These are phyloP conservation scores for Pollenia griseotomentosa DNA, from an alignment of 2,888 invertebrate genomes.

Conservation along the genomic window DNA sequence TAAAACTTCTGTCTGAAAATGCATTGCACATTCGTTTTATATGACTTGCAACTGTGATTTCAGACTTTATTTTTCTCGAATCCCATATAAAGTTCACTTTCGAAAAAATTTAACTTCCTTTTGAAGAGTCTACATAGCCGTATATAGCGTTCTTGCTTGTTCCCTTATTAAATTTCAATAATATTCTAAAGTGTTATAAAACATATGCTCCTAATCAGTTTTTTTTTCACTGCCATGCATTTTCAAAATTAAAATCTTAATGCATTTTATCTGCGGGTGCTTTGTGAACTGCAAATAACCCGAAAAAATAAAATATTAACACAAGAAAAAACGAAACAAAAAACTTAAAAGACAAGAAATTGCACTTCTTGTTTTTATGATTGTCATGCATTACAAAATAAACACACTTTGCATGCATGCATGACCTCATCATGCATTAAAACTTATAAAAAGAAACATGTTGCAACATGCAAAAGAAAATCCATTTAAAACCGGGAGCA, in stretches of 20 bases:
- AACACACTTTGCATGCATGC: conserved; percentile 45
- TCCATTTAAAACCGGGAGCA: not conserved
- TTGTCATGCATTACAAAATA: conserved; percentile 58
- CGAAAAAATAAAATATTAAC: conserved; percentile 10
- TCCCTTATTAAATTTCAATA: too few species aligned
- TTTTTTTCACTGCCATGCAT: conserved; percentile 1
- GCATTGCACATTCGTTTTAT: too few species aligned
- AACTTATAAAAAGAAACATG: conserved; percentile 49
- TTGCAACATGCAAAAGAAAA: conserved; percentile 17
- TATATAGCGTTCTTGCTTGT: too few species aligned
- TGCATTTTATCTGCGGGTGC: conserved; percentile 60
- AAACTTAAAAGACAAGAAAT: conserved; percentile 63
- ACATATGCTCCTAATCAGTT: not conserved
- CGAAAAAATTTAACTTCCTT: too few species aligned
- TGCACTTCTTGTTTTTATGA: conserved; percentile 62
- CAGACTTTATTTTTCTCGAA: too few species aligned
- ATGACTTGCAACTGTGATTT: too few species aligned
- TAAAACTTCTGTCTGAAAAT: too few species aligned
- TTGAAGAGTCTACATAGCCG: too few species aligned
- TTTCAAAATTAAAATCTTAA: conserved; percentile 51
- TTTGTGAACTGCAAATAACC: conserved; percentile 18
- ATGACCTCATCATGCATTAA: conserved; percentile 64
- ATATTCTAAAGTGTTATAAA: too few species aligned
- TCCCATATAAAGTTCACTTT: too few species aligned
- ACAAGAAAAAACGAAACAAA: not conserved